Conservation (phyloP, 2,888 invertebrate species). For the Lutraria lutraria region DNA sequence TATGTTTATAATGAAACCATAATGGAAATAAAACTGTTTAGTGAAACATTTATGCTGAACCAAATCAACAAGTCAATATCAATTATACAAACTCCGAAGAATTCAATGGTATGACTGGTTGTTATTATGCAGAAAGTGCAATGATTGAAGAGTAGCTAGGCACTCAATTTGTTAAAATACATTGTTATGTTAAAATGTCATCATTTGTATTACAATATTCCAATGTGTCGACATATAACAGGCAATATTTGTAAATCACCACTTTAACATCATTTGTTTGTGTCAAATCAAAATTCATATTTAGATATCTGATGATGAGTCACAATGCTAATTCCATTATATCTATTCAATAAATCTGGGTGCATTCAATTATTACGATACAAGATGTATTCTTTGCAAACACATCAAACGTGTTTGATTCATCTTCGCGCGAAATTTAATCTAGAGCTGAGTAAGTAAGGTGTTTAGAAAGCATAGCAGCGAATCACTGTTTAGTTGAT, state of each 20-base stretch:
- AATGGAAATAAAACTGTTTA: no score
- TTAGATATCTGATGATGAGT: background rate
- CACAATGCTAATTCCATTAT: background rate
- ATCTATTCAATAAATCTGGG: background rate
- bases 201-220: slow-evolving; percentile 13
- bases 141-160: background rate
- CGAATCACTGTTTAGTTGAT: no score
- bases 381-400: no score
- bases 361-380: no score
- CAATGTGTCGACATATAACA: background rate
- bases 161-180: background rate
- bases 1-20: no score
- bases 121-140: background rate
- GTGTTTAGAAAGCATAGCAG: no score
- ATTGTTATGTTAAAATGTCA: background rate
- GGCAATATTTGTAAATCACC: background rate
- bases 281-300: background rate
- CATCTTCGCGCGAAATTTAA: no score
- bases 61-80: background rate
- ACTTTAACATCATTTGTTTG: background rate
- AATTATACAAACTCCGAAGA: background rate
- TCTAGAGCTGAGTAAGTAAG: no score
- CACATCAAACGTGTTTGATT: no score
- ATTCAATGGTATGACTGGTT: background rate
- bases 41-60: background rate